Evolutionary conservation across 1,140 invertebrate genomes (phyloP), one percentile per base, ranked within the genome.

Genomic region (Bombyx mandarina): DNA sequence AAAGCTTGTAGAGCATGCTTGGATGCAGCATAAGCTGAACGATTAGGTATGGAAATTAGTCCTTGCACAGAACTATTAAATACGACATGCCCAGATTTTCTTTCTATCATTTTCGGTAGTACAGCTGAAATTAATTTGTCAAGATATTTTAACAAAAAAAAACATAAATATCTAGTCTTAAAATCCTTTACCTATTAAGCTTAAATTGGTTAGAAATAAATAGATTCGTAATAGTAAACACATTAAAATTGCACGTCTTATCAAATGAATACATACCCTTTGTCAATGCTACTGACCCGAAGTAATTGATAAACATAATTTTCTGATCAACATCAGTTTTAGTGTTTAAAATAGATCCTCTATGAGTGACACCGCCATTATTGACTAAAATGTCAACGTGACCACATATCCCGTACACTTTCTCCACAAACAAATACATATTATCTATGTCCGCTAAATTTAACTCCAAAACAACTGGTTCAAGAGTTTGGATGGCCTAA

Each of bases 1-100:
- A 96, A 97, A 43, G 95, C 95, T 89, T 97, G 94, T 12, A 98
- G 72, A 3, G 98, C 97, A 90, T 98, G 97, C 88, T 99, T 99
- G 0, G 97, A 97, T 18, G 97, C 96, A 60, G 93, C 91, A 90
- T 99, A 98, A 3, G 95, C 93, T 43, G 95, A 95, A 61, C 95
- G 92, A 76, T 93, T 94, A 46, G 98, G 97, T 71, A 99, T 91
- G 5, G 95, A 93, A 56, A 99, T 92, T 77, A 94, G 93, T 49
- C 97, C 97, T 90, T 99, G 98, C 3, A 99, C 89, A 65, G 96
- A 98, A 82, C 97, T 97, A n/a, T 99, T 90, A 66, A 92, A 94
- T 44, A 98, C 93, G 70, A 99, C 93, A 70, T 96, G 94, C 1
- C 97, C 98, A 73, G 86, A 89, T 69, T 91, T 89, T 62, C 90